These are phyloP conservation scores for Montipora capitata DNA, from an alignment of 92 coral and sea anemone genomes.

Conservation along the genomic window DNA sequence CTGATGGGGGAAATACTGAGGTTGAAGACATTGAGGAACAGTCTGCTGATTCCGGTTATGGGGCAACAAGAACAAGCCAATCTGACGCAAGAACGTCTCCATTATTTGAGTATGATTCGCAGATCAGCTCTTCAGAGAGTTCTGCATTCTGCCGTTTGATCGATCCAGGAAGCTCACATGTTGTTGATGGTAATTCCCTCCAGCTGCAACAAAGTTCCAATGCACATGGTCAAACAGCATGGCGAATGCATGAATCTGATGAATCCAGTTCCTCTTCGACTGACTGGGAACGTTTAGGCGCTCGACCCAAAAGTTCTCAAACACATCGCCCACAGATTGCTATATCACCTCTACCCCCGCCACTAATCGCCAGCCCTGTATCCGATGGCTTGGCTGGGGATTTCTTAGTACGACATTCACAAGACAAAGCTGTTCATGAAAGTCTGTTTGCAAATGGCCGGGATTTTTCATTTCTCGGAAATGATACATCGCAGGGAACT, in stretches of 20 bases:
- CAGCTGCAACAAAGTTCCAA: background rate
- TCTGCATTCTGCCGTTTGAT: too few relatives aligned
- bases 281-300: conserved; percentile 27
- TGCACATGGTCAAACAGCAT: background rate
- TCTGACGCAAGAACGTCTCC: background rate
- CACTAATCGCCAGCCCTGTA: background rate
- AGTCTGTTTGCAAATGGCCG: background rate
- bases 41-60: background rate
- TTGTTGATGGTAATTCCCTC: too few relatives aligned
- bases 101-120: background rate
- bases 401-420: conserved; percentile 22
- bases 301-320: conserved; percentile 22
- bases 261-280: background rate
- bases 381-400: conserved; percentile 4
- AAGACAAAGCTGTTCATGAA: conserved; percentile 17
- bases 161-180: too few relatives aligned
- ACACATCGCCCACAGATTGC: background rate
- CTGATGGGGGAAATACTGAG: background rate
- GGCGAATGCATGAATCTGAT: background rate
- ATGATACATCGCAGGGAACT: background rate
- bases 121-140: background rate
- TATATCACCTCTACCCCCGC: background rate
- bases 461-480: background rate
- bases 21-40: background rate
- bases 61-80: background rate